Evolutionary conservation across 2,888 invertebrate species (phyloP), one percentile per base, ranked within the genome.

Genomic region (Ditylenchus weischeri): DNA sequence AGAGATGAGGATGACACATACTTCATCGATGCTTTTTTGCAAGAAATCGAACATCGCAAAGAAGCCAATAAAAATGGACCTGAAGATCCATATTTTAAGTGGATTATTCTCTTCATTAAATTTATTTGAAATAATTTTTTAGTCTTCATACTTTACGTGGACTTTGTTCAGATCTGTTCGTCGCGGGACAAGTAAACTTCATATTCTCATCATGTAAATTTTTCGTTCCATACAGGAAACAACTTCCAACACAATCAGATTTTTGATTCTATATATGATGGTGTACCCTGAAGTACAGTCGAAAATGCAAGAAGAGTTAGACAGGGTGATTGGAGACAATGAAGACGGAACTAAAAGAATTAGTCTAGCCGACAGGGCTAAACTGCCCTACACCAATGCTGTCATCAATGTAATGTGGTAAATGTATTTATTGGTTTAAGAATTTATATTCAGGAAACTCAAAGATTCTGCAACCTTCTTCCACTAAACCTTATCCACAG

Each of bases 211-310:
- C 29, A 29, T 4, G 29, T 29, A 5, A 29, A 4, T 29, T 29
- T 29, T 29, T 29, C 29, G 8, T 43, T 13, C 15, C 3, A 13
- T 43, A 47, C 63, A 68, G 68, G 68, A 68, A 35, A 68, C 68
- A 29, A 68, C 69, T 21, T 58, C 69, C n/a, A 68, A 68, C 36
- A 68, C 68, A 23, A 29, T 68, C 18, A 69, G 61, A 51, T 68
- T 67, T 35, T 29, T 67, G 21, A 59, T 68, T 19, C 50, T 68
- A 35, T 68, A 65, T 38, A 38, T 68, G 57, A 43, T 68, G 58
- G 48, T 59, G 11, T 58, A 60, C 38, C 69, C 68, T 50, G 38
- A 15, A 19, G 35, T 47, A 7, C 68, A 68, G 36, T 2, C 43
- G 10, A 68, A 69, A 18, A 54, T 68, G 57, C 68, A 68, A 43